phyloP scores from a whole-genome alignment of 2,113 vertebrate species.

The Perca schrenkii region DNA sequence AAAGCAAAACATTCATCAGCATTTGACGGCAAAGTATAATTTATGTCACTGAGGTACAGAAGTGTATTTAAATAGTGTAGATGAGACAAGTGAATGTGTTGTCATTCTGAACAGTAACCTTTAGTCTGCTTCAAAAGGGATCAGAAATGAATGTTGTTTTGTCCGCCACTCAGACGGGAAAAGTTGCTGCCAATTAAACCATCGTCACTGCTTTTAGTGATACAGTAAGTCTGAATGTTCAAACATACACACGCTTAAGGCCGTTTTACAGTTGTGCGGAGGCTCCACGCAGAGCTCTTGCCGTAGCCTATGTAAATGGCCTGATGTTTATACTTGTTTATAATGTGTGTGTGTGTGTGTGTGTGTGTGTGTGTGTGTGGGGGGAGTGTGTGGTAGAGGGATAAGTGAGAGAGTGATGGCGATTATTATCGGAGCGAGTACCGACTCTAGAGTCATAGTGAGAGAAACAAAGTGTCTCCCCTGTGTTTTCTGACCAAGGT shows the following conservation, averaged over 20 bases:
- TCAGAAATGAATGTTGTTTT: background rate
- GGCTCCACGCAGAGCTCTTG: no score
- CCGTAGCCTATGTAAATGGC: no score
- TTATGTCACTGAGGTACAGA: background rate
- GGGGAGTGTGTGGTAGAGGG: no score
- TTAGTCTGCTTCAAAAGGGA: background rate
- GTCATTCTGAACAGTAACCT: background rate
- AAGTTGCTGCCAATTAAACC: conserved; percentile 12
- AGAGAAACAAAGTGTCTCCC: no score
- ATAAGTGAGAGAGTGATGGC: no score
- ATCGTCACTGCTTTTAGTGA: conserved; percentile 30
- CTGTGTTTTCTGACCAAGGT: no score
- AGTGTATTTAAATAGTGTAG: conserved; percentile 13
- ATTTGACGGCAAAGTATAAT: conserved; percentile 26
- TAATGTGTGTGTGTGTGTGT: no score
- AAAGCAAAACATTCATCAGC: conserved; percentile 18
- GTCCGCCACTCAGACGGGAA: background rate
- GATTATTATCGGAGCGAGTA: no score
- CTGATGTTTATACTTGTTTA: no score
- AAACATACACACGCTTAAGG: background rate
- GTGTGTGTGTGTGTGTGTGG: no score
- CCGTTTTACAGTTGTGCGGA: no score
- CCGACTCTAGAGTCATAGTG: no score
- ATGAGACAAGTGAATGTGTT: conserved; percentile 7
- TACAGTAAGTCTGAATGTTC: conserved; percentile 10